Conservation (phyloP, 2,797 vertebrate genomes). For the Neosilurus mollespiculum region DNA sequence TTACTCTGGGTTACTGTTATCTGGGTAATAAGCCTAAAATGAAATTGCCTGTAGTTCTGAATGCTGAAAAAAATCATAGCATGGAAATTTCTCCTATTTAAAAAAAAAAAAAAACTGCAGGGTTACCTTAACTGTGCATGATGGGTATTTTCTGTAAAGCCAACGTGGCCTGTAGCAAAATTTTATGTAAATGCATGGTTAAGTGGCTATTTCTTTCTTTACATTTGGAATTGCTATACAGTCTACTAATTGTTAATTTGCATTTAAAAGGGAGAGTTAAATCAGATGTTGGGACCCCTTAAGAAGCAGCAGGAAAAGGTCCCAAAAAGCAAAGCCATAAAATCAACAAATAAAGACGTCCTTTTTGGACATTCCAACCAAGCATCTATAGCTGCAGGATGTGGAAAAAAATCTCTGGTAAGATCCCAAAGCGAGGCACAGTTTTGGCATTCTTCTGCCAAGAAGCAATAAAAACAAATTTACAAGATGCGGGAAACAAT, state of each 20-base stretch:
- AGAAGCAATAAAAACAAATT: slow-evolving; percentile 54
- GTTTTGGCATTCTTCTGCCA: slow-evolving; percentile 53
- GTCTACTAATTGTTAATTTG: slow-evolving; percentile 71
- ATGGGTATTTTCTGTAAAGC: slow-evolving; percentile 43
- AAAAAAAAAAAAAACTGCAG: slow-evolving; percentile 18
- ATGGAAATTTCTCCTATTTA: slow-evolving; percentile 24
- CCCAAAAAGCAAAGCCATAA: slow-evolving; percentile 73
- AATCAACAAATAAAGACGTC: slow-evolving; percentile 70
- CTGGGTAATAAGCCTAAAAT: slow-evolving; percentile 15
- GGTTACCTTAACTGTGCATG: slow-evolving; percentile 25
- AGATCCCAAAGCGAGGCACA: slow-evolving; percentile 65
- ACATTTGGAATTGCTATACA: slow-evolving; percentile 59
- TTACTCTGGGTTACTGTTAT: not conserved
- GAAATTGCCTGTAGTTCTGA: slow-evolving; percentile 12
- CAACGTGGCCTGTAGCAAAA: slow-evolving; percentile 38
- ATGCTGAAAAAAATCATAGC: slow-evolving; percentile 26
- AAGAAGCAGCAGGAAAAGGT: slow-evolving; percentile 73
- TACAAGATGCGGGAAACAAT: slow-evolving; percentile 52
- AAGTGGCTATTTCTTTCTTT: slow-evolving; percentile 55
- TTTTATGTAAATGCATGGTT: slow-evolving; percentile 57
- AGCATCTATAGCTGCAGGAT: slow-evolving; percentile 72
- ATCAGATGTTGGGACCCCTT: slow-evolving; percentile 72
- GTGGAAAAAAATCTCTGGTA: slow-evolving; percentile 73
- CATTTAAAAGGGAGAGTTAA: slow-evolving; percentile 76
- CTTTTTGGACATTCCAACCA: slow-evolving; percentile 70